These are phyloP conservation scores for Nebria brevicollis DNA, from an alignment of 2,888 invertebrate species.

Conservation along the genomic window DNA sequence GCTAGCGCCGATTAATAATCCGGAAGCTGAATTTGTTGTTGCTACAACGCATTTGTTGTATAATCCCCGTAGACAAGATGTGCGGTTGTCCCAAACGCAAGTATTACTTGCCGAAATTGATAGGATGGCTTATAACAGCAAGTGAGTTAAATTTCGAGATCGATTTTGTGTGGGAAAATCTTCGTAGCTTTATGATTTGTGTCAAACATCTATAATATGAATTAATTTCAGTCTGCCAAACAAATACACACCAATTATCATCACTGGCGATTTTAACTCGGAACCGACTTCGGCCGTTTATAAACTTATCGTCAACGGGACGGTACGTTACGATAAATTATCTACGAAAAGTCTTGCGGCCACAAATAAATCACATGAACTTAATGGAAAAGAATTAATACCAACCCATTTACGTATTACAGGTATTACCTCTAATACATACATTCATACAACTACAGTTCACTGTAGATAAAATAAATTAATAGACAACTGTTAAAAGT, in stretches of 20 bases:
- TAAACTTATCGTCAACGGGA: conserved; percentile 73
- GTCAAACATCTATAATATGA: conserved; percentile 30
- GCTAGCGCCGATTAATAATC: conserved; percentile 68
- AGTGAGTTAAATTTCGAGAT: not conserved
- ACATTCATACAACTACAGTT: not conserved
- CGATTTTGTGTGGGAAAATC: no score
- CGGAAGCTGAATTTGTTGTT: conserved; percentile 73
- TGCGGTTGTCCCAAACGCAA: conserved; percentile 88
- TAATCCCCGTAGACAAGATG: conserved; percentile 89
- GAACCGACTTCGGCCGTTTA: conserved; percentile 79
- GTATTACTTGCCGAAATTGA: conserved; percentile 87
- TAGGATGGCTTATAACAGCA: conserved; percentile 71
- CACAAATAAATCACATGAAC: conserved; percentile 36
- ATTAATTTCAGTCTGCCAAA: conserved; percentile 11
- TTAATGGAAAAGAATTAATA: conserved; percentile 54
- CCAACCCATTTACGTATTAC: conserved; percentile 63
- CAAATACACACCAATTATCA: conserved; percentile 78
- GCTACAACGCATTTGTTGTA: conserved; percentile 95
- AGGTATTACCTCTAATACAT: conserved; percentile 54
- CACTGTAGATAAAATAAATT: no score
- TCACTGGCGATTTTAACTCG: conserved; percentile 95
- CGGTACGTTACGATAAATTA: conserved; percentile 64
- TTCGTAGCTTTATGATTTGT: not conserved
- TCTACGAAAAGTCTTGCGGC: conserved; percentile 52
- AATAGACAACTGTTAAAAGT: no score